Conservation (phyloP, 2,797 vertebrate genomes). For the Myripristis jacobus region DNA sequence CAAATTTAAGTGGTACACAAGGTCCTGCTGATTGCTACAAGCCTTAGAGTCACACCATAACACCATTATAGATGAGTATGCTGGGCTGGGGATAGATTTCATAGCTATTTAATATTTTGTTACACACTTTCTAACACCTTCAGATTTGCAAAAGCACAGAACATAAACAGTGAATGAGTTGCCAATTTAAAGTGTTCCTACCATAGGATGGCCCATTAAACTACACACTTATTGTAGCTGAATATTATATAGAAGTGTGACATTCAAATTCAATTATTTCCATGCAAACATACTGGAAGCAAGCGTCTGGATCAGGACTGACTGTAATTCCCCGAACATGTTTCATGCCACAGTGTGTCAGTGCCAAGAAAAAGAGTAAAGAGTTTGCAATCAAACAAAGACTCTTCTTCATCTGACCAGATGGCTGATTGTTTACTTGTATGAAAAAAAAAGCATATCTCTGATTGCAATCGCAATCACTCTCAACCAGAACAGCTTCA, state of each 20-base stretch:
- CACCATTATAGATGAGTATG: conserved; percentile 68
- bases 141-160: conserved; percentile 52
- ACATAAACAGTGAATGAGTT: conserved; percentile 28
- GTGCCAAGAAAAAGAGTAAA: conserved; percentile 40
- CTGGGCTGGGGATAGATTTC: conserved; percentile 54
- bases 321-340: conserved; percentile 18
- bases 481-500: conserved; percentile 67
- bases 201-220: conserved; percentile 8
- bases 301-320: conserved; percentile 5
- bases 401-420: conserved; percentile 70
- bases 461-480: conserved; percentile 81
- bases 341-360: conserved; percentile 40
- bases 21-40: conserved; percentile 71
- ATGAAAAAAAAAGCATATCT: conserved; percentile 49
- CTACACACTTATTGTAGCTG: conserved; percentile 1
- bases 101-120: conserved; percentile 67
- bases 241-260: conserved; percentile 11
- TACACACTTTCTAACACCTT: conserved; percentile 61
- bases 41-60: conserved; percentile 69
- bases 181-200: conserved; percentile 28
- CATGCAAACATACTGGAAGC: conserved; percentile 6
- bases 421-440: conserved; percentile 81
- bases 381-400: conserved; percentile 71
- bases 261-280: conserved; percentile 8
- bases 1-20: conserved; percentile 68